Percentiles rank a stretch among this genome's conserved stretches.
phyloP scores from a whole-genome alignment of 2,113 vertebrate genomes.

The Malurus elegans region DNA sequence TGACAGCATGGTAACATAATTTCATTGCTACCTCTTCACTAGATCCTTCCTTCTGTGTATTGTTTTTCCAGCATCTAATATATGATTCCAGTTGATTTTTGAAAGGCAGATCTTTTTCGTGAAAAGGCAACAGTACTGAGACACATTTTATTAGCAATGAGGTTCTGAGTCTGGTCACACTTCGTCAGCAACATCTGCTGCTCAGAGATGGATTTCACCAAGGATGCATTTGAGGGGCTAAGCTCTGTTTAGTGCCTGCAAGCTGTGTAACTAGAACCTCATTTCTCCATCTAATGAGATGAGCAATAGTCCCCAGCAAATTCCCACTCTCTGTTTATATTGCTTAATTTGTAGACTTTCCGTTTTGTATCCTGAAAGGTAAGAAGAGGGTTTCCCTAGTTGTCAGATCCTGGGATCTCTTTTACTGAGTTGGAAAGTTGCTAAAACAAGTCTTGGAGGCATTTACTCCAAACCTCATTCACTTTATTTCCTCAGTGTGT shows the following conservation, averaged over 20 bases:
- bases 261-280: background rate
- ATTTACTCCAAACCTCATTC: background rate
- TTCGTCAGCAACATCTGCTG: background rate
- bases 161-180: background rate
- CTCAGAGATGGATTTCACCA: background rate
- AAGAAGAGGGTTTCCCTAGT: background rate
- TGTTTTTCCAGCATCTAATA: background rate
- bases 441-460: background rate
- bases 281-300: background rate
- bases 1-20: background rate
- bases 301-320: background rate
- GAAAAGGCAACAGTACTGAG: background rate
- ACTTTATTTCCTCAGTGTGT: background rate
- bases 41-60: background rate
- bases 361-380: background rate
- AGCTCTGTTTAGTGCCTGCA: background rate
- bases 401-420: background rate
- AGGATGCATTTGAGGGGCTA: fast-evolving
- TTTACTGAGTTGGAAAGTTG: background rate
- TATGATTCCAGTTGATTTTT: background rate
- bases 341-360: background rate
- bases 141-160: fast-evolving
- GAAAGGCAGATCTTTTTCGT: background rate
- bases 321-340: background rate
- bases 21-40: background rate